A percentile compares a stretch with the other conserved stretches of the same genome.
Conservation (phyloP, 2,113 vertebrate species). For the Ellobius talpinus region DNA sequence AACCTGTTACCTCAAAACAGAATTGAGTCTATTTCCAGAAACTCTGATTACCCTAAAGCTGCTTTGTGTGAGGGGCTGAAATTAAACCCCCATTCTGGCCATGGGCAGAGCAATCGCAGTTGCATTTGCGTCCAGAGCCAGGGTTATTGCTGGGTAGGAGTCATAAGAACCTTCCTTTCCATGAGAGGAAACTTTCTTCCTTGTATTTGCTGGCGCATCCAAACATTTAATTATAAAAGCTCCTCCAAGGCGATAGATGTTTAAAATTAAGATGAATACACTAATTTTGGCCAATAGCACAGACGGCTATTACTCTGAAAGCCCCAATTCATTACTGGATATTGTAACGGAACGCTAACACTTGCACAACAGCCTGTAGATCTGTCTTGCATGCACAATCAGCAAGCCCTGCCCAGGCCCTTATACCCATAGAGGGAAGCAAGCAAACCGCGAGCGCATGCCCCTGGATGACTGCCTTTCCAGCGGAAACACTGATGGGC, state of each 20-base stretch:
- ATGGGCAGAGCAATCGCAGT: neutral
- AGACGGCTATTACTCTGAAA: conserved; percentile 83
- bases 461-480: conserved; percentile 77
- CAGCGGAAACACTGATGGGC: conserved; percentile 65
- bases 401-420: conserved; percentile 56
- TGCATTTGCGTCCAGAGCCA: conserved; percentile 33
- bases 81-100: neutral
- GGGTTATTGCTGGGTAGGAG: neutral
- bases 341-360: conserved; percentile 84
- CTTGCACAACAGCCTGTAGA: conserved; percentile 83
- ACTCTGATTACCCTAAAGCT: neutral
- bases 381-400: conserved; percentile 85
- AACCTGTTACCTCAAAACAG: neutral
- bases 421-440: neutral
- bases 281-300: conserved; percentile 84
- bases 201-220: conserved; percentile 82
- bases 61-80: neutral
- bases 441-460: conserved; percentile 24
- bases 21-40: neutral
- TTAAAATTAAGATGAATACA: conserved; percentile 88
- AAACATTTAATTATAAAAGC: conserved; percentile 88
- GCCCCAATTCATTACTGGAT: conserved; percentile 86
- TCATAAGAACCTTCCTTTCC: conserved; percentile 62
- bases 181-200: conserved; percentile 70
- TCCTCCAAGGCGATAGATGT: conserved; percentile 83